These are phyloP conservation scores for Aphrophora alni DNA, from an alignment of 2,888 invertebrate species.

Conservation along the genomic window DNA sequence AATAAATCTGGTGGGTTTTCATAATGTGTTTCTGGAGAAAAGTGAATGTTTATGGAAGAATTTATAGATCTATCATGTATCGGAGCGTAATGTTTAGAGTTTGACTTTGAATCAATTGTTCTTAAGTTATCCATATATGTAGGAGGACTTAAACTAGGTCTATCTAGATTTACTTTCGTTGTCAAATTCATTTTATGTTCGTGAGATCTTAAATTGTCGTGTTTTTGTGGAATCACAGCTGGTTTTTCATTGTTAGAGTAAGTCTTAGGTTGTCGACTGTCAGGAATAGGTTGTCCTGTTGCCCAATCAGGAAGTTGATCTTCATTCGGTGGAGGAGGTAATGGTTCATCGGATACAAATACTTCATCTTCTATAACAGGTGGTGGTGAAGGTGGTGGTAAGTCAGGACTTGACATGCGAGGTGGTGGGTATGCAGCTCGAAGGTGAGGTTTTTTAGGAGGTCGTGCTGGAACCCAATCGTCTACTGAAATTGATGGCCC, in stretches of 20 bases:
- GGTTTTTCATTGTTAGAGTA: constrained; percentile 6
- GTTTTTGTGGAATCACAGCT: constrained; percentile 7
- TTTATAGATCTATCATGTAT: background rate
- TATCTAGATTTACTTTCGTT: background rate
- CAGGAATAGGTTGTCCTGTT: constrained; percentile 30
- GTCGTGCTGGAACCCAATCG: constrained; percentile 75
- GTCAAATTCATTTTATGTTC: background rate
- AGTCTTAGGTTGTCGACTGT: background rate
- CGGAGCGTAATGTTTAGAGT: background rate
- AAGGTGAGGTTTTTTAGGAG: constrained; percentile 77
- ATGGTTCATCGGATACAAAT: constrained; percentile 66
- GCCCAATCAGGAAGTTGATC: constrained; percentile 39
- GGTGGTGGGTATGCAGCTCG: constrained; percentile 58
- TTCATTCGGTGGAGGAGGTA: constrained; percentile 68
- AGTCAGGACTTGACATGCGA: constrained; percentile 59
- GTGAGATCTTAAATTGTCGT: constrained; percentile 22
- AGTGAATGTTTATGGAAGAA: background rate
- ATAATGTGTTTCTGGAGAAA: constrained; percentile 7
- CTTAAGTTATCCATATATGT: background rate
- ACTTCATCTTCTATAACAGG: constrained; percentile 66
- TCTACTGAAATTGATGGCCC: constrained; percentile 69
- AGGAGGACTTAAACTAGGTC: background rate
- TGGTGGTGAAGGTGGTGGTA: constrained; percentile 69
- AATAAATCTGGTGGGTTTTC: constrained; percentile 25
- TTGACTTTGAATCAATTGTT: background rate